Conservation (phyloP, 2,797 vertebrate species). For the Liasis olivaceus region DNA sequence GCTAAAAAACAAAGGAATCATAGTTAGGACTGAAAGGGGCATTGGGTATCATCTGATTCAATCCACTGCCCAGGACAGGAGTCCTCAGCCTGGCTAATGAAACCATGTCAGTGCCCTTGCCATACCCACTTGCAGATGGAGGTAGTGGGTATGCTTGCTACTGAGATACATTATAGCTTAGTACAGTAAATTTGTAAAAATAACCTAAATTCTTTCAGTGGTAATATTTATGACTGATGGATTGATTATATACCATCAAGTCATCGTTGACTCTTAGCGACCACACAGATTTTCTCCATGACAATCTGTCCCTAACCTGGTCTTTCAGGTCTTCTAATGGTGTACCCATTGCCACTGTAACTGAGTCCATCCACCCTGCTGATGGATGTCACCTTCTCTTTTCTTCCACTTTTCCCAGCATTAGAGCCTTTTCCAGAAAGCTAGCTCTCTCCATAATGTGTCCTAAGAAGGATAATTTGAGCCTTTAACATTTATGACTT, state of each 20-base stretch:
- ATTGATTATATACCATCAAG: background rate
- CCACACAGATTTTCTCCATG: no score
- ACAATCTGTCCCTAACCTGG: background rate
- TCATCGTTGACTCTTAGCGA: background rate
- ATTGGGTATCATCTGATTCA: background rate
- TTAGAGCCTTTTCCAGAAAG: background rate
- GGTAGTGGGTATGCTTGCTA: background rate
- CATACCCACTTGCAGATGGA: background rate
- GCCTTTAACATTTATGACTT: background rate
- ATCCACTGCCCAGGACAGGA: background rate
- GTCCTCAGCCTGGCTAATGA: background rate
- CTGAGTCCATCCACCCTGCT: background rate
- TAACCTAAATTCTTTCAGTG: background rate
- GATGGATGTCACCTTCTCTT: background rate
- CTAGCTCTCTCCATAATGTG: background rate
- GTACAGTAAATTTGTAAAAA: background rate
- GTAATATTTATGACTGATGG: no score
- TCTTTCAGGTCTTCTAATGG: background rate
- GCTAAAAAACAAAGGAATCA: background rate
- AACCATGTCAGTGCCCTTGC: background rate
- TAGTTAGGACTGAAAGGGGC: background rate
- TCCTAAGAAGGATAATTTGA: background rate
- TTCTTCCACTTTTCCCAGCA: background rate
- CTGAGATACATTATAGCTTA: background rate
- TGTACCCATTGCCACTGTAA: background rate